phyloP scores from a whole-genome alignment of 2,888 invertebrate genomes.

The Drosophila prolongata region DNA sequence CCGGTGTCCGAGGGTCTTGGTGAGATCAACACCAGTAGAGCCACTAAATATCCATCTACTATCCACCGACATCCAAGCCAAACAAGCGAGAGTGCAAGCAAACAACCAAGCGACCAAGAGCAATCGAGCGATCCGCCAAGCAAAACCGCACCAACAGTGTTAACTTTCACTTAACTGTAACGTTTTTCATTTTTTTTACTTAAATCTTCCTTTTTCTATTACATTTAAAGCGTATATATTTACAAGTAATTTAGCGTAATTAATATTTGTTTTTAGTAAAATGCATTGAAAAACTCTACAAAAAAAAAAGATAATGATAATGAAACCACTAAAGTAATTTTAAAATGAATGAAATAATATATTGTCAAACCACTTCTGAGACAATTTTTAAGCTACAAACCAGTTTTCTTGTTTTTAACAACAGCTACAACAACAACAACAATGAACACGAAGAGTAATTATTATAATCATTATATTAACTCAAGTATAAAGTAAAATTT shows the following conservation, averaged over 20 bases:
- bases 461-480: slow-evolving; percentile 67
- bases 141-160: slow-evolving; percentile 47
- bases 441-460: slow-evolving; percentile 53
- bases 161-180: slow-evolving; percentile 68
- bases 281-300: slow-evolving; percentile 62
- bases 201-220: slow-evolving; percentile 58
- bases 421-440: slow-evolving; percentile 62
- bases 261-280: slow-evolving; percentile 76
- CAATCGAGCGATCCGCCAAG: slow-evolving; percentile 33
- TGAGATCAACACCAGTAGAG: slow-evolving; percentile 16
- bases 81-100: slow-evolving; percentile 12
- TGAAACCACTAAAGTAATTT: slow-evolving; percentile 69
- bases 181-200: slow-evolving; percentile 55
- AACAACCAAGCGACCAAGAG: slow-evolving; percentile 14
- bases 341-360: slow-evolving; percentile 51
- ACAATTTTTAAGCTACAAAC: slow-evolving; percentile 62
- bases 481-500: slow-evolving; percentile 69
- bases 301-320: slow-evolving; percentile 44
- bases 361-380: slow-evolving; percentile 59
- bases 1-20: slow-evolving; percentile 35
- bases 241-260: slow-evolving; percentile 77
- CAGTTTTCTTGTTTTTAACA: slow-evolving; percentile 81
- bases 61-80: slow-evolving; percentile 18
- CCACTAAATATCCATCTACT: slow-evolving; percentile 11
- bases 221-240: slow-evolving; percentile 74